Evolutionary conservation across 2,888 invertebrate genomes (phyloP), one percentile per base, ranked within the genome.

Genomic region (Andrena fulva): DNA sequence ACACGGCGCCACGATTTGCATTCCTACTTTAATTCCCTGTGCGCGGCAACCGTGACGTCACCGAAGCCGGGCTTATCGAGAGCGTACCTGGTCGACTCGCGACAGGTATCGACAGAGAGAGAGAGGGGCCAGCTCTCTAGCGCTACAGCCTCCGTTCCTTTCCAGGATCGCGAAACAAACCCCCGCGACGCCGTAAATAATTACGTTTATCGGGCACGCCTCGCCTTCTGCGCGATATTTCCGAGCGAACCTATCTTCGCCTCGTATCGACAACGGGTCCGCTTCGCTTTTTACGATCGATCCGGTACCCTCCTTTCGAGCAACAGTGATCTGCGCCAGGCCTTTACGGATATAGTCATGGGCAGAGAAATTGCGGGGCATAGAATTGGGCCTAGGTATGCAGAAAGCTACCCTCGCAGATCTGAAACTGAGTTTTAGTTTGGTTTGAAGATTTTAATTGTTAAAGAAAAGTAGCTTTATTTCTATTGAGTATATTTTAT

Each of bases 1-100:
- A 24, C 80, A 59, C 84, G 85, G 86, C 87, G 89, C 87, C 89
- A 88, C 85, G 83, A 86, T 89, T 89, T 85, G 83, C 84, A 85
- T 89, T 89, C 87, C 75, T 77, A 74, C 63, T 77, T 42, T 81
- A 63, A 82, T 86, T 85, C 71, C 27, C 79, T 56, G 78, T 74
- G 80, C 74, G 68, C 79, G 85, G 59, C 72, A 63, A 80, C 67
- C 85, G 77, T 84, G 80, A 82, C 82, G 84, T 85, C 80, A 79
- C 64, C 74, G 62, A 71, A 72, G 74, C 60, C n/a, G 76, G 74
- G 67, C 75, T 79, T 77, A 76, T 82, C 86, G 68, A 48, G 48
- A 63, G 24, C 35, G 42, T 50, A 7, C 20, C 50, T 20, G 12
- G 16, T 12, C 27, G 29, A 56, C 29, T 42, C 20, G 50, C 75